Percentiles rank a stretch among this genome's conserved stretches.
phyloP scores from a whole-genome alignment of 2,113 vertebrate genomes.

The Chrysemys picta region DNA sequence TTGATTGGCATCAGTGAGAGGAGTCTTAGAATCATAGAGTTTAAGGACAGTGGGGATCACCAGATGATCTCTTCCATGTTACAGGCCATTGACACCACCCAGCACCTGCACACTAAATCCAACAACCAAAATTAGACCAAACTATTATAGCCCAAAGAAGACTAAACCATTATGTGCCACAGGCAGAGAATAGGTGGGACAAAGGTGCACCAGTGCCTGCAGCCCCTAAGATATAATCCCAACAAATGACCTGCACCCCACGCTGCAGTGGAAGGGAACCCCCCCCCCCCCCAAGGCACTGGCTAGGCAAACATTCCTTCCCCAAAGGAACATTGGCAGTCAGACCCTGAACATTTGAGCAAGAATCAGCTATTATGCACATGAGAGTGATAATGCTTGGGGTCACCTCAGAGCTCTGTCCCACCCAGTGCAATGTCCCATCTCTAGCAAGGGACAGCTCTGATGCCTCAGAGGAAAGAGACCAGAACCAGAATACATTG shows the following conservation, averaged over 20 bases:
- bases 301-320: not conserved
- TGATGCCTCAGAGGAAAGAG: not conserved
- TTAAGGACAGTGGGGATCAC: not conserved
- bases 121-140: not conserved
- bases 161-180: not conserved
- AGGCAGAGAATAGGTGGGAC: not conserved
- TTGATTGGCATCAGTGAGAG: not conserved
- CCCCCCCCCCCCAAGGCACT: not conserved
- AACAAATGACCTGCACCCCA: not conserved
- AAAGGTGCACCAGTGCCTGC: not conserved
- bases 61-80: not conserved
- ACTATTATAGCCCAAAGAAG: not conserved
- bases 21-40: not conserved
- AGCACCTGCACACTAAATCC: not conserved
- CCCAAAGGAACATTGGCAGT: not conserved
- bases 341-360: not conserved
- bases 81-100: not conserved
- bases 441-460: not conserved
- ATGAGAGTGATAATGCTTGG: not conserved
- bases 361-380: not conserved
- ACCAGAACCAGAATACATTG: not conserved
- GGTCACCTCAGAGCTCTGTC: not conserved
- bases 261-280: not conserved
- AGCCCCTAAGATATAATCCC: not conserved
- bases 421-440: not conserved